Conservation (phyloP, 2,797 vertebrate genomes). For the Erethizon dorsatum region DNA sequence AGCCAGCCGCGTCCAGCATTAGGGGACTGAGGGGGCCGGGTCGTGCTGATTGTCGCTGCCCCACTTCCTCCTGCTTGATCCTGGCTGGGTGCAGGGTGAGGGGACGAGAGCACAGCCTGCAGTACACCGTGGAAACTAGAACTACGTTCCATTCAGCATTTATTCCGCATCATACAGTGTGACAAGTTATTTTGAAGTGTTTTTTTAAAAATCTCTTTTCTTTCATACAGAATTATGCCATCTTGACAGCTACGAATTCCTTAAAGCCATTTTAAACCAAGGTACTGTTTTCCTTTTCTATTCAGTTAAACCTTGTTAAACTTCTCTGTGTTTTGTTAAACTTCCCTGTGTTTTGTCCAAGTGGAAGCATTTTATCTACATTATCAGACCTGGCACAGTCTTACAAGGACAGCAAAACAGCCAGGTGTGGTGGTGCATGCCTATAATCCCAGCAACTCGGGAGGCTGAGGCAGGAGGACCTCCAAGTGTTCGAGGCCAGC, state of each 20-base stretch:
- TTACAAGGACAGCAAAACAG: not conserved
- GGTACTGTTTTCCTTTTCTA: conserved; percentile 78
- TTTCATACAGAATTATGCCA: conserved; percentile 82
- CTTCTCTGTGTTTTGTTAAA: conserved; percentile 59
- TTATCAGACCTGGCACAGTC: conserved; percentile 40
- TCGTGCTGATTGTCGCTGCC: not conserved
- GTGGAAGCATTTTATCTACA: conserved; percentile 46
- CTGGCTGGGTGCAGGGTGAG: not conserved
- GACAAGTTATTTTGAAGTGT: not conserved
- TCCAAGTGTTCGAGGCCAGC: not conserved
- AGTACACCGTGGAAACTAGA: conserved; percentile 48
- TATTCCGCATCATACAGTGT: conserved; percentile 60
- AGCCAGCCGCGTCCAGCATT: not conserved
- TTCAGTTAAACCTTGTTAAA: conserved; percentile 53
- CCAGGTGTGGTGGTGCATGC: not conserved
- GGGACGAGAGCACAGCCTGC: not conserved
- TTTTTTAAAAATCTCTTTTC: conserved; percentile 57
- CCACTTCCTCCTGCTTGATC: not conserved
- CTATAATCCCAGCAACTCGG: not conserved
- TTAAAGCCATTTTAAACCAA: conserved; percentile 88
- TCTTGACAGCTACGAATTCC: conserved; percentile 87
- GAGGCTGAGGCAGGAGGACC: not conserved
- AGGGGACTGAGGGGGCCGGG: not conserved
- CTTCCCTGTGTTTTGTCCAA: conserved; percentile 61
- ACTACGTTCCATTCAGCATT: not conserved